Base-by-base conservation (phyloP, 2,888 invertebrate genomes). In the Euclidia mi region DNA sequence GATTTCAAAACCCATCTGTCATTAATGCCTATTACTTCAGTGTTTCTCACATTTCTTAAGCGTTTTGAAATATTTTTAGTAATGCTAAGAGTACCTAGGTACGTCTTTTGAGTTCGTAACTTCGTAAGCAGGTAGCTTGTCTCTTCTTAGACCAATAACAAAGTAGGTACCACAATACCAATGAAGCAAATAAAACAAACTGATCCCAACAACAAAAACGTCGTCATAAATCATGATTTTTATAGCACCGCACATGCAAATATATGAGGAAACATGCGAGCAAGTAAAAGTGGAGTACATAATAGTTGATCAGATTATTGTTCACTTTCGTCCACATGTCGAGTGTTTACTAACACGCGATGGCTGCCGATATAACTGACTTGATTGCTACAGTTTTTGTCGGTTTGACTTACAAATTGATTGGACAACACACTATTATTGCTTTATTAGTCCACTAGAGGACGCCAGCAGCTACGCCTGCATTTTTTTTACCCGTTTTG, bases 251-350 rank as follows among this genome's bases (percentile, higher is more conserved):
- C 44, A 41, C 61, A 74, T 62, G 73, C 53, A 61, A 69, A 58
- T 63, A 18, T 32, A 17, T 9, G 4, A 31, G 57, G 34, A 49
- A 63, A 63, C 58, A 57, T 56, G 59, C 64, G 53, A 74, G 35
- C 40, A 52, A 61, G 71, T 66, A 73, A 70, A 73, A 72, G 74
- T 56, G 47, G 57, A 15, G n/a, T 38, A 44, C n/a, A 48, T 58
- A 63, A 73, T 58, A 44, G 41, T 44, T n/a, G 47, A 68, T 63
- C 59, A 62, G 55, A 64, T 61, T 48, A 49, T 52, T 71, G 70
- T 73, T 74, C 64, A 66, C 76, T 78, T 76, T 78, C 71, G 15
- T 75, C 57, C 55, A 52, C 3, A 55, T 32, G 14, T 11, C 37
- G 31, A 11, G 10, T 29, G 43, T 35, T 50, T 29, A 12, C 11